Conservation (phyloP, 2,797 vertebrate genomes). For the Peromyscus attwateri region DNA sequence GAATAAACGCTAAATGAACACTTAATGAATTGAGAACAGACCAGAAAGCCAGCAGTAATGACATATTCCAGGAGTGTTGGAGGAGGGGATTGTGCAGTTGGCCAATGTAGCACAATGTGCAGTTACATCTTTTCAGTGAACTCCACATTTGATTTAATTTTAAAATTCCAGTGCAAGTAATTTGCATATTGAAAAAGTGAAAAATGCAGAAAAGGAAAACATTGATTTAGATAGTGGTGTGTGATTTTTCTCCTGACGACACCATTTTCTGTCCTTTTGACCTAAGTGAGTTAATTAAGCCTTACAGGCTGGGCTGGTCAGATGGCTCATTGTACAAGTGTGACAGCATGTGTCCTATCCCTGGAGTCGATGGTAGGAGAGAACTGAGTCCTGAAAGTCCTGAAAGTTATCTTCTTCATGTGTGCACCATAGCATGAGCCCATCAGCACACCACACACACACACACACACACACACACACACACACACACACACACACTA, state of each 20-base stretch:
- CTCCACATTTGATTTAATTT: conserved; percentile 6
- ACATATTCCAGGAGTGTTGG: neutral
- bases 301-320: neutral
- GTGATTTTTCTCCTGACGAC: neutral
- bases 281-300: neutral
- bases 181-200: neutral
- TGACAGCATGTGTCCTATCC: neutral
- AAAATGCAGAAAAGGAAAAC: conserved; percentile 7
- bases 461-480: neutral
- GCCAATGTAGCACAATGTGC: neutral
- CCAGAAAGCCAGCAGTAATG: conserved; percentile 2
- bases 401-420: neutral
- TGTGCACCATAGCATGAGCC: neutral
- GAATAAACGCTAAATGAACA: conserved; percentile 13
- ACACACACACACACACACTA: neutral
- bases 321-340: no score
- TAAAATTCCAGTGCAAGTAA: neutral
- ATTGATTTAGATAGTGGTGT: neutral
- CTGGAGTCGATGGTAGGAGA: neutral
- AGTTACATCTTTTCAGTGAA: neutral
- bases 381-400: neutral
- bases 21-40: conserved; percentile 50
- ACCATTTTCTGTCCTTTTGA: neutral
- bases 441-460: neutral
- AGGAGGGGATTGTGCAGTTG: no score